Evolutionary conservation across 2,888 invertebrate species (phyloP).

Genomic region (Andrena fulva): DNA sequence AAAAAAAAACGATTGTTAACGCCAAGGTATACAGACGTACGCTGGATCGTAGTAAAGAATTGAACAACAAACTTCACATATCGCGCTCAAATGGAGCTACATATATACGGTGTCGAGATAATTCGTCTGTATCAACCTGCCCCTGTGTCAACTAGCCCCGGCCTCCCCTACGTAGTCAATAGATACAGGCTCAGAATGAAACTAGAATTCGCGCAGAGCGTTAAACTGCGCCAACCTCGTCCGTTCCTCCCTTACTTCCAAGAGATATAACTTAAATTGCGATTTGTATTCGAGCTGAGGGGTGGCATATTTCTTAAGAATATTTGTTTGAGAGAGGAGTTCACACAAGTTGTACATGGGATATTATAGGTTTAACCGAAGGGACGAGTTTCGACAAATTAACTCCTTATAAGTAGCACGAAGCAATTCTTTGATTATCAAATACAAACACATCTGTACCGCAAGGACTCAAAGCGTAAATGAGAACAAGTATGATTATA

Average conservation of each 20-base stretch:
- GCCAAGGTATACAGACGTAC: too few species aligned
- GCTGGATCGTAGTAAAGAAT: too few species aligned
- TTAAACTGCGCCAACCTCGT: constrained; percentile 16
- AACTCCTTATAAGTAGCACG: background rate
- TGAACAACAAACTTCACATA: too few species aligned
- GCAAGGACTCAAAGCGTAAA: too few species aligned
- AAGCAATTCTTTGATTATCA: constrained; percentile 41
- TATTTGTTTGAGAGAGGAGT: constrained; percentile 36
- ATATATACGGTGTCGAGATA: too few species aligned
- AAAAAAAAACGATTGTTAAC: too few species aligned
- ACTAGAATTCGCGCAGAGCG: constrained; percentile 42
- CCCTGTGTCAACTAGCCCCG: too few species aligned
- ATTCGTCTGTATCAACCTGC: too few species aligned
- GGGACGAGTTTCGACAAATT: constrained; percentile 27
- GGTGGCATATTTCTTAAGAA: constrained; percentile 53
- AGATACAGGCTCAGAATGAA: constrained; percentile 35
- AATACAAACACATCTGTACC: background rate
- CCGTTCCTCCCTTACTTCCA: constrained; percentile 18
- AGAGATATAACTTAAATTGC: constrained; percentile 62
- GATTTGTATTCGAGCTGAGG: constrained; percentile 57
- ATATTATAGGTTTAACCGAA: constrained; percentile 32
- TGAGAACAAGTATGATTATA: too few species aligned
- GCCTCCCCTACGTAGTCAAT: constrained; percentile 8
- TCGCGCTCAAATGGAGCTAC: too few species aligned
- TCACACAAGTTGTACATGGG: constrained; percentile 15